Evolutionary conservation across 2,113 vertebrate species (phyloP).

Genomic region (Climacteris rufus): DNA sequence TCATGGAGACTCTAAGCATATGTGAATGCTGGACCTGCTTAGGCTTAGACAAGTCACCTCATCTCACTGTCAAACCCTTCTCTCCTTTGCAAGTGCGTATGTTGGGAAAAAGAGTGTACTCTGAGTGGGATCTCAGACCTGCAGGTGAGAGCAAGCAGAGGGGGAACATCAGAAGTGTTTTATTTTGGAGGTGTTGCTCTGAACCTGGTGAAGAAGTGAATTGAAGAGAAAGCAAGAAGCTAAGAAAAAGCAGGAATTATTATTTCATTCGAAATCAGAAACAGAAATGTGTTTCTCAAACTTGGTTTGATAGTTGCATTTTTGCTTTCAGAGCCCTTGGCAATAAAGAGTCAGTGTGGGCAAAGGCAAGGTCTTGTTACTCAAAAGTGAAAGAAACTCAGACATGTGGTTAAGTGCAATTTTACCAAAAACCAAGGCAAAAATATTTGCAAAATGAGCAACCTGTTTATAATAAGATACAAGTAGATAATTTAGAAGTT

Average conservation of each 20-base stretch:
- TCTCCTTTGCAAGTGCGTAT: neutral
- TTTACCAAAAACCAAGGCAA: neutral
- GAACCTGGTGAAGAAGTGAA: neutral
- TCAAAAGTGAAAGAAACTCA: neutral
- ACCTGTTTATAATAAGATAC: neutral
- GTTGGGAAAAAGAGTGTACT: neutral
- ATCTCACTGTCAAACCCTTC: neutral
- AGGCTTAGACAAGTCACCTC: neutral
- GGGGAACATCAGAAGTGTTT: neutral
- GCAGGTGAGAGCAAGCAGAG: neutral
- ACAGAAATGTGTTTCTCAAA: neutral
- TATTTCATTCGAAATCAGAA: neutral
- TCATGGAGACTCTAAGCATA: neutral
- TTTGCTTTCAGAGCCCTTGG: neutral
- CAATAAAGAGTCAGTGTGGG: neutral
- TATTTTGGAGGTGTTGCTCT: neutral
- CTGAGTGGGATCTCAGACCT: neutral
- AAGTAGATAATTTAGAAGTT: neutral
- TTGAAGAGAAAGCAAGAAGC: neutral
- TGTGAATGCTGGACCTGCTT: neutral
- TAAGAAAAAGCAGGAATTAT: neutral
- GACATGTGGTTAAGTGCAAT: neutral
- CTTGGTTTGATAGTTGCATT: neutral
- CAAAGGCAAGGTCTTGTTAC: neutral
- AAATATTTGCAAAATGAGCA: neutral